Conservation (phyloP, 2,888 invertebrate genomes). For the Ceriagrion tenellum region DNA sequence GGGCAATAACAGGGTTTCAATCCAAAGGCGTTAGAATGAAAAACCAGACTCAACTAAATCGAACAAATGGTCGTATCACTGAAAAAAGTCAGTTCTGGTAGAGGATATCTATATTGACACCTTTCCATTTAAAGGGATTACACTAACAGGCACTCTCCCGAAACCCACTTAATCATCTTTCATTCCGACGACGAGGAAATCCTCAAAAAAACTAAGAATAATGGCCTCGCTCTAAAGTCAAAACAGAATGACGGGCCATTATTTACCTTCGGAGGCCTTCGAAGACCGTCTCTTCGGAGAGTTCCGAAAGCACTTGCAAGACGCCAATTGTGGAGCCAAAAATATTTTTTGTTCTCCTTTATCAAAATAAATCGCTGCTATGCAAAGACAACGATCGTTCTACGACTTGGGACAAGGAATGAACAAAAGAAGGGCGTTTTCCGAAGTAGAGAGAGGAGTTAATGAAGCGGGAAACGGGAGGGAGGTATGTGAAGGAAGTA, state of each 20-base stretch:
- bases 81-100: not conserved
- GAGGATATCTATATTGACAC: not conserved
- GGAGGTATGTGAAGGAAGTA: not conserved
- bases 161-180: not conserved
- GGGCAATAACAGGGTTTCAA: not conserved
- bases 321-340: not conserved
- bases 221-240: not conserved
- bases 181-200: not conserved
- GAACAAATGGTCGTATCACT: not conserved
- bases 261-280: not conserved
- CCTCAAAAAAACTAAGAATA: not conserved
- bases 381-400: not conserved
- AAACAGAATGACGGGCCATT: constrained; percentile 35
- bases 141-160: not conserved
- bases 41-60: not conserved
- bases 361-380: not conserved
- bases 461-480: not conserved
- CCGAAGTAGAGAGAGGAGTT: not conserved
- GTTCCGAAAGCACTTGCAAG: not conserved
- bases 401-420: not conserved
- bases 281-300: not conserved
- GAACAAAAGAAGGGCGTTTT: not conserved
- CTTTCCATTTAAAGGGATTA: not conserved
- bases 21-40: not conserved
- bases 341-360: not conserved